A percentile compares a stretch with the other conserved stretches of the same genome.
Conservation (phyloP, 2,797 vertebrate species). For the Semaprochilodus insignis region DNA sequence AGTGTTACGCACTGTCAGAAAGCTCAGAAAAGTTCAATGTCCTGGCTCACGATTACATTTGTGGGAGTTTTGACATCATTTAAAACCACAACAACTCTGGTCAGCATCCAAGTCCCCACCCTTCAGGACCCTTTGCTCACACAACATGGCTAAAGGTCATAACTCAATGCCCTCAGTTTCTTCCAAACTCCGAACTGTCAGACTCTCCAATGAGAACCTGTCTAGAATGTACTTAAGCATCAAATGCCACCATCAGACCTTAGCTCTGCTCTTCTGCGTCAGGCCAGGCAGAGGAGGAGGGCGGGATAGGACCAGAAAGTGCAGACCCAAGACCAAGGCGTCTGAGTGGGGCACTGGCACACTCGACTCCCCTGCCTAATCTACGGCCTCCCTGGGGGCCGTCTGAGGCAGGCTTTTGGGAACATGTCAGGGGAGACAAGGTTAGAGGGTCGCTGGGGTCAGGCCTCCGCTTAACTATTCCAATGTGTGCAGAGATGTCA, state of each 20-base stretch:
- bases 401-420: slow-evolving; percentile 39
- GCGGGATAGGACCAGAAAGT: slow-evolving; percentile 1
- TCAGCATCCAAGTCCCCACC: neutral
- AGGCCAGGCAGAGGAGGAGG: neutral
- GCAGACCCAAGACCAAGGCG: slow-evolving; percentile 6
- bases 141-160: neutral
- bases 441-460: slow-evolving; percentile 62
- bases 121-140: neutral
- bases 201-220: neutral
- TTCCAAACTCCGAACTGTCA: neutral
- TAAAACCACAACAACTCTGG: neutral
- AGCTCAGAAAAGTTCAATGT: no score
- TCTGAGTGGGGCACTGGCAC: neutral
- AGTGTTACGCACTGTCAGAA: no score
- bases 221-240: slow-evolving; percentile 2
- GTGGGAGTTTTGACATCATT: neutral
- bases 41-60: neutral
- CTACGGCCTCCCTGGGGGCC: slow-evolving; percentile 47
- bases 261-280: neutral
- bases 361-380: slow-evolving; percentile 47
- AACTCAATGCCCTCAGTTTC: neutral
- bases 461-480: slow-evolving; percentile 64
- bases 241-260: neutral
- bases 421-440: slow-evolving; percentile 49
- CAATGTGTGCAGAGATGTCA: slow-evolving; percentile 67